Evolutionary conservation across 2,797 vertebrate genomes (phyloP).

Genomic region (Merluccius polli): DNA sequence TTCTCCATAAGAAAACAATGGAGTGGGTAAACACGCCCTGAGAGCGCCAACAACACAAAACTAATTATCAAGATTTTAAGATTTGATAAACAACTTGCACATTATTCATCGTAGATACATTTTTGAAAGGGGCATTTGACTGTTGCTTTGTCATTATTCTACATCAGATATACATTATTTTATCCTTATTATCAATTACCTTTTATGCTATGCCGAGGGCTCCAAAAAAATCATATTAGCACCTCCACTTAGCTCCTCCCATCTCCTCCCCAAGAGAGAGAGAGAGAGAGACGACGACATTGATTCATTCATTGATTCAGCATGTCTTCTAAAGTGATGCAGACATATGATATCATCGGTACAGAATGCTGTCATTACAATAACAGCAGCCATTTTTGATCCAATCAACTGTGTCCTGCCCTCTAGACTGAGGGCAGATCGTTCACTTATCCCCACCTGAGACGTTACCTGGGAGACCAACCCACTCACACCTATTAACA

Average conservation of each 20-base stretch:
- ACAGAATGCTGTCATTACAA: conserved; percentile 88
- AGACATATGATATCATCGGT: conserved; percentile 95
- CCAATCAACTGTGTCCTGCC: conserved; percentile 75
- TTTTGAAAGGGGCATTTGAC: too few relatives aligned
- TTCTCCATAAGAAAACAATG: too few relatives aligned
- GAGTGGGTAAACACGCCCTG: too few relatives aligned
- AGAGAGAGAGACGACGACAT: conserved; percentile 85
- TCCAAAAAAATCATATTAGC: neutral
- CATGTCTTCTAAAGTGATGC: conserved; percentile 89
- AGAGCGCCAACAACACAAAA: too few relatives aligned
- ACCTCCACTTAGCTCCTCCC: neutral
- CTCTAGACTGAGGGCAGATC: conserved; percentile 27
- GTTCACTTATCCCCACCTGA: conserved; percentile 50
- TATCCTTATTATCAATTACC: too few relatives aligned
- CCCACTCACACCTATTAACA: neutral
- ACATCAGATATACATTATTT: too few relatives aligned
- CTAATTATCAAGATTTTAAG: too few relatives aligned
- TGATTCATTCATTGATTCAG: conserved; percentile 86
- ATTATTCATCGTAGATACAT: too few relatives aligned
- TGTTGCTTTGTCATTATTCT: too few relatives aligned
- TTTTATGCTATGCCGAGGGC: too few relatives aligned
- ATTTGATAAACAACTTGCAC: too few relatives aligned
- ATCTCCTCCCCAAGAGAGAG: conserved; percentile 24
- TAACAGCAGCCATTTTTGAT: conserved; percentile 83
- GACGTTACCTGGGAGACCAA: neutral